Conservation (phyloP, 2,797 vertebrate genomes). For the Onychomys arenicola region DNA sequence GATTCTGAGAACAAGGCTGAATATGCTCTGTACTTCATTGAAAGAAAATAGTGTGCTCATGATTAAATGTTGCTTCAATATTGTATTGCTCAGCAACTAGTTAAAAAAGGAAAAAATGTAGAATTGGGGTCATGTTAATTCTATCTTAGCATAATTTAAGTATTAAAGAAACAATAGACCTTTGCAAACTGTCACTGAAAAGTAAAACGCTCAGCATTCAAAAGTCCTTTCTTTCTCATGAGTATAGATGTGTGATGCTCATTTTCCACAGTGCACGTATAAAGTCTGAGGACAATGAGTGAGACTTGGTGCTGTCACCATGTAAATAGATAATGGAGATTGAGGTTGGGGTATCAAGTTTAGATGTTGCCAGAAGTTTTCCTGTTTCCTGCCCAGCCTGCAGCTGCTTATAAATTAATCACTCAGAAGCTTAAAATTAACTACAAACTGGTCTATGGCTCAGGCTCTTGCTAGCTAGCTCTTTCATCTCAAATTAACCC, state of each 20-base stretch:
- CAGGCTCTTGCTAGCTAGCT: too few relatives aligned
- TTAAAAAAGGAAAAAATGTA: not conserved
- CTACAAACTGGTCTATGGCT: too few relatives aligned
- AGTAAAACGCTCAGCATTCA: not conserved
- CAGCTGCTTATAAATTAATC: too few relatives aligned
- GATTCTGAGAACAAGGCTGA: not conserved
- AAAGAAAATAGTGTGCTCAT: not conserved
- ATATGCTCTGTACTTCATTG: not conserved
- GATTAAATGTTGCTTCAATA: not conserved
- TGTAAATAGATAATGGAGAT: too few relatives aligned
- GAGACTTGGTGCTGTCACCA: too few relatives aligned
- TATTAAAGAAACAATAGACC: not conserved
- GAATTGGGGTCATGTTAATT: not conserved
- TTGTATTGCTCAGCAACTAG: not conserved
- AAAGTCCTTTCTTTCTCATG: not conserved
- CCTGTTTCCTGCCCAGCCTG: too few relatives aligned
- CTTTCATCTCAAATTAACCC: too few relatives aligned
- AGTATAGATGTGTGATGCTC: too few relatives aligned
- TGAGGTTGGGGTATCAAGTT: not conserved
- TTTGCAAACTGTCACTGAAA: not conserved
- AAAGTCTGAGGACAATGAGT: not conserved
- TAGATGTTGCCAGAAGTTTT: too few relatives aligned
- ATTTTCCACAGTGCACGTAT: not conserved
- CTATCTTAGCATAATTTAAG: not conserved
- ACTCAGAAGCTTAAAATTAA: too few relatives aligned